phyloP scores from a whole-genome alignment of 1,140 invertebrate species.

The Drosophila bipectinata region DNA sequence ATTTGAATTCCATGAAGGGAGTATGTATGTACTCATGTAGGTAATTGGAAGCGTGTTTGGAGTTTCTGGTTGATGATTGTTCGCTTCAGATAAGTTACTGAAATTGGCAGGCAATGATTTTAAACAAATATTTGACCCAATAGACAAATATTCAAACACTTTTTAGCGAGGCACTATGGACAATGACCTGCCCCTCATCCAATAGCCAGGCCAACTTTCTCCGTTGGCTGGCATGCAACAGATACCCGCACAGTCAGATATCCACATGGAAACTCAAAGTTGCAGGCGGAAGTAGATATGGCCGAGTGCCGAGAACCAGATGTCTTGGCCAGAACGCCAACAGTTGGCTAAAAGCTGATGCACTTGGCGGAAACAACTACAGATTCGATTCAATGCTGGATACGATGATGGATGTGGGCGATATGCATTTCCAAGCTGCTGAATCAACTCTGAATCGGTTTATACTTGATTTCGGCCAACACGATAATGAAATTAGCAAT shows the following conservation, averaged over 20 bases:
- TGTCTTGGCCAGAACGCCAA: constrained; percentile 53
- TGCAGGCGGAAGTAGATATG: constrained; percentile 47
- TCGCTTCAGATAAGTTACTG: constrained; percentile 28
- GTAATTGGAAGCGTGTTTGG: constrained; percentile 15
- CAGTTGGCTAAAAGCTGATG: constrained; percentile 28
- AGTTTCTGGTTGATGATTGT: constrained; percentile 4
- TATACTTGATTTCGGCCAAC: constrained; percentile 15
- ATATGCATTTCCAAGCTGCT: constrained; percentile 13
- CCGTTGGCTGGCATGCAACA: constrained; percentile 22
- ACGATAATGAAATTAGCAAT: constrained; percentile 32
- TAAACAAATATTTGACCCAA: constrained; percentile 13
- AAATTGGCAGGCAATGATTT: constrained; percentile 8
- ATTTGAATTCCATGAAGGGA: constrained; percentile 30
- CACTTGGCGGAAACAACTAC: constrained; percentile 32
- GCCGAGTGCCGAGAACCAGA: constrained; percentile 39
- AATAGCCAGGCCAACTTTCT: constrained; percentile 29
- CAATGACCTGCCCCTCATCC: constrained; percentile 32
- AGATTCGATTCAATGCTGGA: constrained; percentile 13
- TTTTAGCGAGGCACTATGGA: constrained; percentile 1
- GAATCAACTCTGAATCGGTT: constrained; percentile 36
- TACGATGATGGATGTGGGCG: constrained; percentile 34
- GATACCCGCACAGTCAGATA: constrained; percentile 3
- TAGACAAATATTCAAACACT: constrained; percentile 8
- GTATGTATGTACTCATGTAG: not conserved
- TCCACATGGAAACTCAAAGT: constrained; percentile 8